phyloP scores from a whole-genome alignment of 2,888 invertebrate species.

The Cetonia aurata region DNA sequence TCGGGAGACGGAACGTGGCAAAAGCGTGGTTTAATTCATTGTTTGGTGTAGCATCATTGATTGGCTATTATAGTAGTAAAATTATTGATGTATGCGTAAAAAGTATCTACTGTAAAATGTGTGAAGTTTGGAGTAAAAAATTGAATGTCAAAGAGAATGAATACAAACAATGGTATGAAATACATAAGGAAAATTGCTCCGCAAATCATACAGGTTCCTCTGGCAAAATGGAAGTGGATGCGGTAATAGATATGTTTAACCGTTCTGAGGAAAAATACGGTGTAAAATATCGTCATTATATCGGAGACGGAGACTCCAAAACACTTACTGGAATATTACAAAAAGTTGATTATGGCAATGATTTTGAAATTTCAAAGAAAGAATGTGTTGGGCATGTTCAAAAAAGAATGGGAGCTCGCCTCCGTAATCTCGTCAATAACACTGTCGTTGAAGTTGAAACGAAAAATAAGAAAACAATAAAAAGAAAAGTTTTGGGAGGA shows the following conservation, averaged over 20 bases:
- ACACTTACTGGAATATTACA: conserved; percentile 50
- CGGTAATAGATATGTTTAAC: conserved; percentile 43
- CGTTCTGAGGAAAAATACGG: conserved; percentile 35
- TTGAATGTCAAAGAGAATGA: no score
- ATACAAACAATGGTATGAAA: no score
- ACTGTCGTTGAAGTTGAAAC: no score
- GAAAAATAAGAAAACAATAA: no score
- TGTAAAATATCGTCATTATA: conserved; percentile 49
- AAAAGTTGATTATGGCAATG: conserved; percentile 48
- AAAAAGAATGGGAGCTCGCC: conserved; percentile 51
- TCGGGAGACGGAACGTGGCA: neutral
- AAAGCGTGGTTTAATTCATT: conserved; percentile 30
- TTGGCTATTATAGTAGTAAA: conserved; percentile 47
- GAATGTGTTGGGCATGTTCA: conserved; percentile 45
- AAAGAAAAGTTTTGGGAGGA: conserved; percentile 42
- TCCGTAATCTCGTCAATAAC: conserved; percentile 45
- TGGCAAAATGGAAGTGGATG: conserved; percentile 52
- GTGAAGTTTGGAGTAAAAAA: conserved; percentile 47
- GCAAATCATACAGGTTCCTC: conserved; percentile 49
- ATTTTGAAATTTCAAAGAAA: conserved; percentile 45
- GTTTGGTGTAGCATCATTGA: conserved; percentile 47
- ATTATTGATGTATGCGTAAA: conserved; percentile 47
- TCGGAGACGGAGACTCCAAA: conserved; percentile 54
- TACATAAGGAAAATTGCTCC: no score
- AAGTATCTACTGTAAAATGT: conserved; percentile 47